Percentiles rank a stretch among this genome's conserved stretches.
phyloP scores from a whole-genome alignment of 2,797 vertebrate genomes.

The Loriculus beryllinus region DNA sequence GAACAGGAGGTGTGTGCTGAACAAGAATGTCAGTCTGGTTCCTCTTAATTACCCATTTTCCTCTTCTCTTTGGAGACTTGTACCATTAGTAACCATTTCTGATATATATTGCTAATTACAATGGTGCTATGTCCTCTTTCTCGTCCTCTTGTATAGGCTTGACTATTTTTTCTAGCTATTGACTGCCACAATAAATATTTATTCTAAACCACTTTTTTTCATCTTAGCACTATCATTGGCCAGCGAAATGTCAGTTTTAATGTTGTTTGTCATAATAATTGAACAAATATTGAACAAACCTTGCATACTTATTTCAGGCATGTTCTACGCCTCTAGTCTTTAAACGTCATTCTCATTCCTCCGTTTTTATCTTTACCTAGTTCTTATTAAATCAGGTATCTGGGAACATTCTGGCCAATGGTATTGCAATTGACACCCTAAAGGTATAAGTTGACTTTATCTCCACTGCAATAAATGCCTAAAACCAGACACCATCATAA shows the following conservation, averaged over 20 bases:
- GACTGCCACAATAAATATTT: neutral
- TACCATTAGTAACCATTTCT: neutral
- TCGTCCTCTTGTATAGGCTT: neutral
- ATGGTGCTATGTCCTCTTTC: neutral
- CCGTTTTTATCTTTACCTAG: neutral
- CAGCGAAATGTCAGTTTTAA: neutral
- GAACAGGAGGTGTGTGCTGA: neutral
- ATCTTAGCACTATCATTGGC: neutral
- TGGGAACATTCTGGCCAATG: neutral
- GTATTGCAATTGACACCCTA: neutral
- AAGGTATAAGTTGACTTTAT: neutral
- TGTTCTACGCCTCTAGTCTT: neutral
- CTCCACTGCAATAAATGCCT: neutral
- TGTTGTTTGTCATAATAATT: neutral
- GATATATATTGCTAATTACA: neutral
- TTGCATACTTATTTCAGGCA: neutral
- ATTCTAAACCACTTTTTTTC: neutral
- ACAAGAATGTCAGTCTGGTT: neutral
- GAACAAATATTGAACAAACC: constrained; percentile 12
- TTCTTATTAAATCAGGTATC: neutral
- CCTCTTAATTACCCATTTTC: neutral
- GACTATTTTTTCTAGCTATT: neutral
- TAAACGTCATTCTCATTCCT: neutral
- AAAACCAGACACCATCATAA: neutral
- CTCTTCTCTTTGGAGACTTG: neutral